phyloP scores from a whole-genome alignment of 1,140 invertebrate species.

The Papilio helenus region DNA sequence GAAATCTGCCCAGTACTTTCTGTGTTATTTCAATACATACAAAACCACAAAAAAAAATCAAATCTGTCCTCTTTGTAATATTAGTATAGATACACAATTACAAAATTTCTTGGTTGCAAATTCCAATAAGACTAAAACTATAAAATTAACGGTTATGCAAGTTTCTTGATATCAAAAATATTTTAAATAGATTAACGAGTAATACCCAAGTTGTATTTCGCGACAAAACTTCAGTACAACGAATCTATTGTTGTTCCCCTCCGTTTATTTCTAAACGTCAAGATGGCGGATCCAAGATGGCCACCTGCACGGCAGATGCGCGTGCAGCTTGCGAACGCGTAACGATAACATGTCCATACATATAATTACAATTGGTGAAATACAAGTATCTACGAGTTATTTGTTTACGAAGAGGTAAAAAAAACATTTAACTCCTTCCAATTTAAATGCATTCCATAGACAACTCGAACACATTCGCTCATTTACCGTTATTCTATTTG shows the following conservation, averaged over 20 bases:
- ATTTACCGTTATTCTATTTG: too few relatives aligned
- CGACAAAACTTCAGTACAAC: constrained; percentile 16
- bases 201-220: constrained; percentile 22
- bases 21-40: too few relatives aligned
- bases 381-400: not conserved
- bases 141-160: not conserved
- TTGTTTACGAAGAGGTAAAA: not conserved
- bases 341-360: constrained; percentile 2
- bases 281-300: constrained; percentile 45
- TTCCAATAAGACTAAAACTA: not conserved
- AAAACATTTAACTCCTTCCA: too few relatives aligned
- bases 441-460: not conserved
- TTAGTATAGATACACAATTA: too few relatives aligned
- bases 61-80: too few relatives aligned
- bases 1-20: too few relatives aligned
- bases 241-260: constrained; percentile 29
- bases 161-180: too few relatives aligned
- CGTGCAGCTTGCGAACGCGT: constrained; percentile 57
- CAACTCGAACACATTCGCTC: too few relatives aligned
- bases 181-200: not conserved
- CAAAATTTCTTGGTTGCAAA: too few relatives aligned
- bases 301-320: constrained; percentile 69
- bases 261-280: constrained; percentile 21
- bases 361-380: not conserved
- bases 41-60: too few relatives aligned